Evolutionary conservation across 2,797 vertebrate species (phyloP), one percentile per base, ranked within the genome.

Genomic region (Platyrinchus mystaceus): DNA sequence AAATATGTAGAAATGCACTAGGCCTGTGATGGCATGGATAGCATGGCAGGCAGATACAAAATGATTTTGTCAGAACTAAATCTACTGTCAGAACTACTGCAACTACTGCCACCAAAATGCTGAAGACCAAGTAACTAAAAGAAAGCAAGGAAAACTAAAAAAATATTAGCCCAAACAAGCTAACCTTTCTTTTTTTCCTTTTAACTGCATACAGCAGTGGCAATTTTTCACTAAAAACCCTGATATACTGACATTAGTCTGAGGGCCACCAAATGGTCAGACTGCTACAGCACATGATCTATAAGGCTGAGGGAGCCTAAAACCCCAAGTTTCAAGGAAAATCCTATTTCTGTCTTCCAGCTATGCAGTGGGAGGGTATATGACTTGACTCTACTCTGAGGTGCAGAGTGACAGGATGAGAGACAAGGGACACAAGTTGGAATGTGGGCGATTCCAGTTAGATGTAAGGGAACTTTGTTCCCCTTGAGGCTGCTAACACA

Each of bases 381-480:
- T 34, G 16, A 28, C 24, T 53, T 30, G 76, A 49, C 18, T 67
- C 5, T 44, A 34, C 58, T 82, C 71, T 7, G 0, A 16, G 10
- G 28, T 30, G 26, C 32, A 59, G 27, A 50, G 47, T 14, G 59
- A 63, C 53, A 79, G 41, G 14, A 59, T 47, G 46, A 46, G 24
- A 81, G n/a, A 43, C 36, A 47, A 75, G 8, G 27, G 32, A 39
- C 27, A 18, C 22, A 49, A 60, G 32, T 1, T 27, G 64, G 13
- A 39, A 84, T 2, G 17, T 27, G 30, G 30, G 23, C 1, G 1
- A 52, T 21, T 8, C 27, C 49, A 46, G 37, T 32, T 0, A 53
- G n/a, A 56, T 13, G 2, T 4, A n/a, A 37, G 23, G 39, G 37
- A 58, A 50, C 41, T 63, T 49, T 70, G 8, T 7, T 58, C 34